Base-by-base conservation (phyloP, 1,140 invertebrate species). In the Diploscapter pachys region DNA sequence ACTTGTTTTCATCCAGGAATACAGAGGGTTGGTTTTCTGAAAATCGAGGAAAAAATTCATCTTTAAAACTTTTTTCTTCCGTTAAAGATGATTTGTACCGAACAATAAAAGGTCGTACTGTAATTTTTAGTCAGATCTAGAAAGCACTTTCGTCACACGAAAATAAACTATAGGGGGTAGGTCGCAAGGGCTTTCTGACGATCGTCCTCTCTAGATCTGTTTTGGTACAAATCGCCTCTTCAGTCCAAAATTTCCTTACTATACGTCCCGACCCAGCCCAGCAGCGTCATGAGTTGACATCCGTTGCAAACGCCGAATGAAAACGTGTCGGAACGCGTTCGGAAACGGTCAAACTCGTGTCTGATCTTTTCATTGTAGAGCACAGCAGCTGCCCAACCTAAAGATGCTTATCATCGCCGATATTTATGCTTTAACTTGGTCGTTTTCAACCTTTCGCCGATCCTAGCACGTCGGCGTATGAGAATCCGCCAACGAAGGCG, bases 291-390 rank as follows among this genome's bases (percentile, higher is more conserved):
- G 59, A 98, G 86, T 83, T 99, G 96, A 83, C 95, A 98, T 2
- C 96, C 96, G 87, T 99, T 99, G 84, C 96, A 98, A 6, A 98
- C 93, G 59, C 96, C 96, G 63, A 98, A 89, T 78, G 94, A 96
- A 85, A 98, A 98, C 0, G 93, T 96, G 83, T 96, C 91, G 3
- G 87, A 78, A 48, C 93, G 89, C 5, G 85, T 81, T 59, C 89
- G 86, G 87, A 96, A 96, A 72, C 88, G 86, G 53, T 90, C 85
- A 63, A 97, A 91, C 82, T 95, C 92, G 49, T 90, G 87, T 71
- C 90, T 89, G 4, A 92, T 78, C 11, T 80, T 81, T 49, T 87
- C 81, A 85, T 92, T 88, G 85, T 93, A 95, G 3, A 92, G 83
- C 11, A 97, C 90, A 80, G 92, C 92, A 0, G 93, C 94, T 3